Evolutionary conservation across 1,140 invertebrate genomes (phyloP).

Genomic region (Pseudomyrmex flavicornis): DNA sequence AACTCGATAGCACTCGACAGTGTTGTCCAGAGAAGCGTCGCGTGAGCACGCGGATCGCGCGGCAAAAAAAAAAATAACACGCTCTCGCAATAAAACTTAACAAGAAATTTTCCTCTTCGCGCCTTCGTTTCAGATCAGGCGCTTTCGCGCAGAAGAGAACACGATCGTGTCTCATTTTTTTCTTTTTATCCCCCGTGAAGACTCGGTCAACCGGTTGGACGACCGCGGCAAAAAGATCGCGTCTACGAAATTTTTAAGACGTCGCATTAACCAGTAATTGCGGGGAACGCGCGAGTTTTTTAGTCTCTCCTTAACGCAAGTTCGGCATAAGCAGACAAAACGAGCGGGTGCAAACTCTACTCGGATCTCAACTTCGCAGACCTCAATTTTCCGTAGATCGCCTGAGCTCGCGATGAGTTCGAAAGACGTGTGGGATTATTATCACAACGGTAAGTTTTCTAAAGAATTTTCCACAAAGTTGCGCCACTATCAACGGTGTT

Average conservation of each 20-base stretch:
- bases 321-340: constrained; percentile 72
- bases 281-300: constrained; percentile 21
- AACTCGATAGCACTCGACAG: not conserved
- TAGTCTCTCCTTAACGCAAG: not conserved
- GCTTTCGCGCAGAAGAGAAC: not conserved
- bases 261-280: not conserved
- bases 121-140: not conserved
- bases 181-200: no score
- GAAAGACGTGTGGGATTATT: constrained; percentile 82
- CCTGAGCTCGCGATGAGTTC: constrained; percentile 77
- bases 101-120: not conserved
- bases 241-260: not conserved
- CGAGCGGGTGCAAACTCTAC: constrained; percentile 81
- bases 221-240: not conserved
- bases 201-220: not conserved
- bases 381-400: constrained; percentile 77
- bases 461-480: not conserved
- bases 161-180: not conserved
- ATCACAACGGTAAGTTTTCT: constrained; percentile 78
- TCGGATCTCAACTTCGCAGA: constrained; percentile 82
- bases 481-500: not conserved
- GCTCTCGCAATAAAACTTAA: not conserved
- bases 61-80: not conserved
- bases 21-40: not conserved
- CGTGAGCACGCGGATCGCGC: not conserved